Conservation (phyloP, 2,797 vertebrate species). For the Stomatorhinus walkeri region DNA sequence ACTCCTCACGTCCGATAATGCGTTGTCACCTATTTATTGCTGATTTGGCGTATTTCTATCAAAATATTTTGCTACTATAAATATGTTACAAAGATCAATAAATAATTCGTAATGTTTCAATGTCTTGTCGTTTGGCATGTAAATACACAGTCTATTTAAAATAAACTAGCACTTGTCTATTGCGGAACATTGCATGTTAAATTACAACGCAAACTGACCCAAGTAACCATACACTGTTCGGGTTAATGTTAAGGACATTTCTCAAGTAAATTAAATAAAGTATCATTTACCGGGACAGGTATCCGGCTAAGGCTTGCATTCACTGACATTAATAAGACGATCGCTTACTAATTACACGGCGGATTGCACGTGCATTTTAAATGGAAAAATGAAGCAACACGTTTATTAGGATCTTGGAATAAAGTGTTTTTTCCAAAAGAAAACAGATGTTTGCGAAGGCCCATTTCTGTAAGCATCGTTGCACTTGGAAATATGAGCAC, state of each 20-base stretch:
- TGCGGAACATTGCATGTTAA: neutral
- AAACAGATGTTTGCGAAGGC: neutral
- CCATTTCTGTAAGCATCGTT: constrained; percentile 3
- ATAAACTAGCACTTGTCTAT: neutral
- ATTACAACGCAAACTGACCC: neutral
- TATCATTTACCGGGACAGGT: neutral
- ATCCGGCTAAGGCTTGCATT: neutral
- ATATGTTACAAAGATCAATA: neutral
- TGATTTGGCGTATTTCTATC: neutral
- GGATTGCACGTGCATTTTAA: neutral
- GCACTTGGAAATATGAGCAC: neutral
- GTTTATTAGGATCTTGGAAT: constrained; percentile 1
- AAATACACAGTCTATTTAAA: neutral
- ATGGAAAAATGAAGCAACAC: neutral
- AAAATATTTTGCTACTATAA: neutral
- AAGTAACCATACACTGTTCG: neutral
- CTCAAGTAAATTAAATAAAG: neutral
- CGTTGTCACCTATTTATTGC: neutral
- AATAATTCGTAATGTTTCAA: neutral
- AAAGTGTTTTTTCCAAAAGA: neutral
- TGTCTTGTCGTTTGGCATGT: neutral
- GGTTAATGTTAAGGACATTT: neutral
- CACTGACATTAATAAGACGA: neutral
- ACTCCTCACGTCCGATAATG: neutral
- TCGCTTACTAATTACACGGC: neutral